Percentiles rank a stretch among this genome's conserved stretches.
These are phyloP conservation scores for Lasiommata megera DNA, from an alignment of 2,888 invertebrate species.

Conservation along the genomic window DNA sequence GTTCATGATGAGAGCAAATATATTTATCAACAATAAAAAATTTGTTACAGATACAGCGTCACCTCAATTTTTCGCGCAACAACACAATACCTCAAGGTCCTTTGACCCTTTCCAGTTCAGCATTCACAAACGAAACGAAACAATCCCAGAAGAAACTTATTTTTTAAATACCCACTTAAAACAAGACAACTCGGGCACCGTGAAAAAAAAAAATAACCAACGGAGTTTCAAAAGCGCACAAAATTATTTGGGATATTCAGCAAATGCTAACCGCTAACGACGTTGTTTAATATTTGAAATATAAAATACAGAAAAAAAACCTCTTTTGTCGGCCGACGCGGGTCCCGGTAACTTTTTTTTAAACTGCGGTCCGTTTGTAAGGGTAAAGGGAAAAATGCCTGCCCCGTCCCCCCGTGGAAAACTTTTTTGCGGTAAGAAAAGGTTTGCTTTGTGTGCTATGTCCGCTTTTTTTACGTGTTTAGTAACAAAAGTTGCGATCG, in stretches of 20 bases:
- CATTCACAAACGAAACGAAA: slow-evolving; percentile 35
- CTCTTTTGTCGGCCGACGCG: slow-evolving; percentile 65
- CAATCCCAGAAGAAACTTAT: slow-evolving; percentile 45
- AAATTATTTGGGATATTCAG: slow-evolving; percentile 77
- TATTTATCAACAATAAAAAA: too few species aligned
- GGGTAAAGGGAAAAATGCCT: slow-evolving; percentile 69
- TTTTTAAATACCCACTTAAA: slow-evolving; percentile 45
- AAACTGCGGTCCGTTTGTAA: slow-evolving; percentile 74
- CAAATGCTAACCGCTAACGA: slow-evolving; percentile 78
- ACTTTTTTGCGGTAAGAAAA: slow-evolving; percentile 79
- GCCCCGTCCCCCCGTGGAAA: slow-evolving; percentile 53
- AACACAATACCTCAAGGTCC: slow-evolving; percentile 28
- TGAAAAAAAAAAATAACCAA: slow-evolving; percentile 52
- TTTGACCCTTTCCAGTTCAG: slow-evolving; percentile 28
- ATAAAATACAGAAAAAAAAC: slow-evolving; percentile 64
- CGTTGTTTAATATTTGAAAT: slow-evolving; percentile 74
- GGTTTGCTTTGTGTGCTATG: slow-evolving; percentile 64
- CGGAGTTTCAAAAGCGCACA: slow-evolving; percentile 45
- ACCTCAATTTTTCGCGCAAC: slow-evolving; percentile 15
- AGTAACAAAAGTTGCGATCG: slow-evolving; percentile 26
- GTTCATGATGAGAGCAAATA: too few species aligned
- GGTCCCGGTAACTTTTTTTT: slow-evolving; percentile 68
- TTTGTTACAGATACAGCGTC: neutral
- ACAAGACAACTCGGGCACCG: slow-evolving; percentile 49
- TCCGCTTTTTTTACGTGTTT: slow-evolving; percentile 35